Base-by-base conservation (phyloP, 2,113 vertebrate genomes). In the Euleptes europaea region DNA sequence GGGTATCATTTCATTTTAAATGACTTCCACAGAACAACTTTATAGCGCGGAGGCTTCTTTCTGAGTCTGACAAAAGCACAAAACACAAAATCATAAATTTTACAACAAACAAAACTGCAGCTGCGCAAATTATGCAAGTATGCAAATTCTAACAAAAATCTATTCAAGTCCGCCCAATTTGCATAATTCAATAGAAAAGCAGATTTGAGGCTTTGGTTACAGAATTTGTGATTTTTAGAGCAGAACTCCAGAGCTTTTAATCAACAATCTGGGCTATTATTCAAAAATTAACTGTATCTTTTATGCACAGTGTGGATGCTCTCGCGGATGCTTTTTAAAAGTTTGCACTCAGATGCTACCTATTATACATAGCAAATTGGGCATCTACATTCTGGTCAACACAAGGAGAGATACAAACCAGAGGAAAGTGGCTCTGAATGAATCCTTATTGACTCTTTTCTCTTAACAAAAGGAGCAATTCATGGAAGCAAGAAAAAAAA, bases 351-450 rank as follows among this genome's bases (percentile, higher is more conserved):
- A 78, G 83, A 4, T 77, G 42, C 26, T 63, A 84, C 80, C 92
- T 90, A 67, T 19, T 1, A 88, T 33, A 74, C 0, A 0, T 79
- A 67, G 42, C 51, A 87, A 89, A 94, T 14, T 86, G 84, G 82
- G 73, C 73, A 26, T 63, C 10, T 85, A 88, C 38, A 51, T 92
- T 89, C 84, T 82, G 84, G 49, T 79, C 35, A 0, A 88, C 67
- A 67, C 84, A 85, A 88, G 85, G 81, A 89, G 86, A 90, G 86
- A 88, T 66, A 60, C 70, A 63, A 89, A 90, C 0, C 60, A 57
- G 57, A 70, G 40, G 0, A 74, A 78, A 40, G 26, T 54, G 63
- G 33, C 73, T 84, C 9, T 0, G 44, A 71, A 86, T 83, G 70
- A 76, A 72, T 65, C 4, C 75, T 78, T 69, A 78, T 40, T 88